phyloP scores from a whole-genome alignment of 2,888 invertebrate species.

The Polydrusus pterygomalis region DNA sequence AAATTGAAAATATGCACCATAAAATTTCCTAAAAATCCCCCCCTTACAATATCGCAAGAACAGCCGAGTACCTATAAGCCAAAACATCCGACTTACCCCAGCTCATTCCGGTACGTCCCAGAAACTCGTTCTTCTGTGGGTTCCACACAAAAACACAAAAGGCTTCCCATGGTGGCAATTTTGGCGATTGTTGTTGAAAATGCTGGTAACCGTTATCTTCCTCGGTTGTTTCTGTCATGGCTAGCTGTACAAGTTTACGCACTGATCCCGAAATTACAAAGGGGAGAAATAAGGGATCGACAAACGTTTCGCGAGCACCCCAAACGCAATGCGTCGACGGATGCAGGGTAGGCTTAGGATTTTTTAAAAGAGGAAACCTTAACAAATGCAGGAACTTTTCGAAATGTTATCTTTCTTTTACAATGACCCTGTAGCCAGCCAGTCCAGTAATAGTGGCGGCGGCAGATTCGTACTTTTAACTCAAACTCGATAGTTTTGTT shows the following conservation, averaged over 20 bases:
- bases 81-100: slow-evolving; percentile 83
- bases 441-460: too few relatives aligned
- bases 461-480: too few relatives aligned
- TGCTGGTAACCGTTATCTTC: background rate
- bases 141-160: slow-evolving; percentile 85
- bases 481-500: too few relatives aligned
- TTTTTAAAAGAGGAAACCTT: too few relatives aligned
- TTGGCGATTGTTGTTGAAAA: background rate
- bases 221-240: background rate
- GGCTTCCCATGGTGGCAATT: slow-evolving; percentile 70
- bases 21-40: background rate
- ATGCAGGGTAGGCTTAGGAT: background rate
- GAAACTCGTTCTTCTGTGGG: slow-evolving; percentile 81
- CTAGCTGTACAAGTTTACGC: background rate
- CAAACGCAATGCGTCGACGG: slow-evolving; percentile 18
- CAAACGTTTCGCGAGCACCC: background rate
- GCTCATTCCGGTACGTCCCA: slow-evolving; percentile 85
- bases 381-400: too few relatives aligned
- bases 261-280: slow-evolving; percentile 4
- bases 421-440: too few relatives aligned
- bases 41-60: too few relatives aligned
- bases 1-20: too few relatives aligned
- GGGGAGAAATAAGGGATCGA: slow-evolving; percentile 16
- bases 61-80: too few relatives aligned
- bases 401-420: too few relatives aligned